Base-by-base conservation (phyloP, 2,888 invertebrate species). In the Tinea pellionella region DNA sequence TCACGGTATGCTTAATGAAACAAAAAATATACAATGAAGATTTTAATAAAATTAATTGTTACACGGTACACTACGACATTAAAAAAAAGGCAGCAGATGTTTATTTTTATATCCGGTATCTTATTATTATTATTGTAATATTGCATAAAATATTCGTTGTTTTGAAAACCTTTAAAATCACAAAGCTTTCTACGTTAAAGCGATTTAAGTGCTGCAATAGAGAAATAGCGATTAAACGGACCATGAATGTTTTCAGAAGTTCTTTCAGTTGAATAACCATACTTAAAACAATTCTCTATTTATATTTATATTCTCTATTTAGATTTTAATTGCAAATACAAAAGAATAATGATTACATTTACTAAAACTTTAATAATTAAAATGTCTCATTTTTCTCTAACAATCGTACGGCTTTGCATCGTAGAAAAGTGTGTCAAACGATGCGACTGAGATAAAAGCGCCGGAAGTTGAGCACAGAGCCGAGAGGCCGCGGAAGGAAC, bases 401-500 rank as follows among this genome's bases (percentile, higher is more conserved):
- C 47, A 47, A 47, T 47, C 47, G 15, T 47, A 47, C 47, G 47
- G 13, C 16, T 47, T 9, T 47, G 47, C 47, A 16, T 9, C n/a
- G 12, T 53, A 57, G 57, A 57, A 57, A 57, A 65, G 64, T 65
- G 64, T 68, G 65, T 68, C 66, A 68, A 64, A 65, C 65, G 67
- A 69, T 65, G 65, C 66, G 61, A 62, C 63, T 56, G 66, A 72
- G 73, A 73, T 74, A 71, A 71, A 70, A 63, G 67, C 64, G 61
- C 63, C 70, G 72, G 73, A 74, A 67, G 72, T 66, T 65, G 55
- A 55, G 65, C 32, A 47, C 53, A 53, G 37, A 2, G 56, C 29
- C 51, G n/a, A 57, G 58, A 47, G 51, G 60, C 60, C 59, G 59
- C 57, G 57, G 32, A 57, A 57, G 32, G 57, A 57, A 57, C 12